Base-by-base conservation (phyloP, 1,140 invertebrate species). In the Chionoecetes opilio region DNA sequence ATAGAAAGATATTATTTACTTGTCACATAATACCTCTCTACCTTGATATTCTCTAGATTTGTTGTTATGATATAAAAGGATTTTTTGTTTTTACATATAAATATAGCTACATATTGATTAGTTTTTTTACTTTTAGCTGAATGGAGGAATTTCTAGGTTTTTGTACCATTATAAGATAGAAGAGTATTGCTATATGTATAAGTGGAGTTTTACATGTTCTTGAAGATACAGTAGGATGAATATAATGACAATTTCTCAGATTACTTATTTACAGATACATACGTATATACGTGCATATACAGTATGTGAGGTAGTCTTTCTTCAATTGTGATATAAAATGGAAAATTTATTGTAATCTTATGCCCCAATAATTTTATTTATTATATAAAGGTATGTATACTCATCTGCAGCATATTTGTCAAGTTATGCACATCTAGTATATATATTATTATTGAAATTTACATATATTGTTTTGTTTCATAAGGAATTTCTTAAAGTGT, bases 251-350 rank as follows among this genome's bases (percentile, higher is more conserved):
- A 75, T 75, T 75, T 26, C n/a, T 75, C n/a, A 75, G 63, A 75
- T n/a, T 75, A n/a, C n/a, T 75, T 75, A 75, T 75, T 75, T 75
- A 75, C n/a, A n/a, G 63, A 75, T 75, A 75, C n/a, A 75, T n/a
- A n/a, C n/a, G n/a, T 26, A 75, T 21, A 75, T 75, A 75, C 14
- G 14, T 46, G 14, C 41, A 5, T 14, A n/a, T n/a, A n/a, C n/a
- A n/a, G n/a, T 53, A 53, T 9, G 46, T 53, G 46, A 53, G 21
- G 46, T 53, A 53, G 11, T 53, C 46, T 53, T 75, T 75, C n/a
- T 75, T 75, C 63, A 75, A 75, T 75, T 75, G 21, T n/a, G 2
- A 26, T 75, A 75, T 75, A 0, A 75, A 75, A 75, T 75, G n/a
- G 63, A 75, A 75, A 75, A 75, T 75, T 75, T 26, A 75, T 75